A percentile compares a stretch with the other conserved stretches of the same genome.
Evolutionary conservation across 2,888 invertebrate species (phyloP).

Genomic region (Trachelus stipa): DNA sequence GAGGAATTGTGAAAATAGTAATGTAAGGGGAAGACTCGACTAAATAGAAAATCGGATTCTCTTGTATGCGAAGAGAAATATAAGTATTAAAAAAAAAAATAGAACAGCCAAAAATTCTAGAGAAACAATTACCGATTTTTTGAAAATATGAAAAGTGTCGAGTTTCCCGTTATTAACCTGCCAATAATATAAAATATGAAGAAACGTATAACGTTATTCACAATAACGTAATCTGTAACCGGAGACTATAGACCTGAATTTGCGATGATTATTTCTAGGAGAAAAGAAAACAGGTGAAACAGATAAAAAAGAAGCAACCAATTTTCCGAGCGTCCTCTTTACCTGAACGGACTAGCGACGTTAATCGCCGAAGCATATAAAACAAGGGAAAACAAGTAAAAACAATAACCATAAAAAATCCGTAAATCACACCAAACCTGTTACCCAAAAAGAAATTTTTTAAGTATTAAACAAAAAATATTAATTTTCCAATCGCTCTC

Average conservation of each 20-base stretch:
- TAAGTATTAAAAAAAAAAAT: conserved; percentile 12
- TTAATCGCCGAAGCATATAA: background rate
- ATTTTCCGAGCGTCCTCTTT: conserved; percentile 45
- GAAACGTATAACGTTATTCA: background rate
- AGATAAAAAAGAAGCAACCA: conserved; percentile 12
- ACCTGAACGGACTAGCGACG: conserved; percentile 35
- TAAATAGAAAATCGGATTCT: background rate
- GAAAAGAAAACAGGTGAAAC: background rate
- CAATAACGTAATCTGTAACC: background rate
- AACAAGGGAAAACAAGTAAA: background rate
- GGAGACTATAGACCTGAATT: background rate
- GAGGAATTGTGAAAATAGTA: background rate
- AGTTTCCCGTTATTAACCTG: conserved; percentile 33
- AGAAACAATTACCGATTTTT: background rate
- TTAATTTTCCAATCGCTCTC: background rate
- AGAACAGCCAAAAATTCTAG: background rate
- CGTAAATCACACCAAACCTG: too few species aligned
- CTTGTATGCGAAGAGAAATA: background rate
- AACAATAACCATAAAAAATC: background rate
- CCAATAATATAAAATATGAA: background rate
- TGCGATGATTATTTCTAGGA: background rate
- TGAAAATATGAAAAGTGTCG: conserved; percentile 28
- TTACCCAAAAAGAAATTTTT: too few species aligned
- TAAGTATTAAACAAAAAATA: background rate
- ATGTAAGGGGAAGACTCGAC: background rate